Percentiles rank a stretch among this genome's conserved stretches.
These are phyloP conservation scores for Tachina lurida DNA, from an alignment of 2,888 invertebrate species.

Conservation along the genomic window DNA sequence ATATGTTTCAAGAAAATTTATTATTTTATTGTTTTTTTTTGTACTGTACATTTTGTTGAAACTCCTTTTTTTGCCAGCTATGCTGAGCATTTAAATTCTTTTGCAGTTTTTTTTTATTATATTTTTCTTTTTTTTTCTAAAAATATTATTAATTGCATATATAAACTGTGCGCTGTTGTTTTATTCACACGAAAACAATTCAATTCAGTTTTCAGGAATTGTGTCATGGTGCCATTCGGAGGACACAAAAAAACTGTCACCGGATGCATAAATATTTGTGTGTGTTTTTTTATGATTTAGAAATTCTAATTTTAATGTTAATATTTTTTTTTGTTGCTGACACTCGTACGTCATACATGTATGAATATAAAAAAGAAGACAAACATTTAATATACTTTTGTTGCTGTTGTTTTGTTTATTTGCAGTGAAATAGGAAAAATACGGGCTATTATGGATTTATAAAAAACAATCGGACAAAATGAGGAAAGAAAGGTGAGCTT, in stretches of 20 bases:
- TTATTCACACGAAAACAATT: background rate
- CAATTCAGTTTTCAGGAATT: constrained; percentile 39
- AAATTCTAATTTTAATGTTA: constrained; percentile 43
- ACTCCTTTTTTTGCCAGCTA: too few relatives aligned
- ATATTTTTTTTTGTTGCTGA: background rate
- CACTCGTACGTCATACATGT: constrained; percentile 7
- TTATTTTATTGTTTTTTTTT: too few relatives aligned
- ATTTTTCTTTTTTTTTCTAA: background rate
- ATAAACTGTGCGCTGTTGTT: background rate
- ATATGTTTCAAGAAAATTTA: too few relatives aligned
- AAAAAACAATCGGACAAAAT: background rate
- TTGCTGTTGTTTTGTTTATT: constrained; percentile 2
- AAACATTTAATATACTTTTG: constrained; percentile 3
- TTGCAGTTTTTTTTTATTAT: background rate
- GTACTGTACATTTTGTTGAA: too few relatives aligned
- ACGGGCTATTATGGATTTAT: background rate
- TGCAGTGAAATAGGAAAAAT: background rate
- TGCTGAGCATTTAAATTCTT: too few relatives aligned
- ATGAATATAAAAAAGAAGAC: background rate
- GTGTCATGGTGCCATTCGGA: constrained; percentile 56
- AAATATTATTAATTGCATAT: constrained; percentile 3
- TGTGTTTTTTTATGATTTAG: constrained; percentile 14
- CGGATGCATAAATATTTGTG: constrained; percentile 58
- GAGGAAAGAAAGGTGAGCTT: background rate
- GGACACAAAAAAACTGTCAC: constrained; percentile 37